phyloP scores from a whole-genome alignment of 2,888 invertebrate genomes.

The Tuta absoluta region DNA sequence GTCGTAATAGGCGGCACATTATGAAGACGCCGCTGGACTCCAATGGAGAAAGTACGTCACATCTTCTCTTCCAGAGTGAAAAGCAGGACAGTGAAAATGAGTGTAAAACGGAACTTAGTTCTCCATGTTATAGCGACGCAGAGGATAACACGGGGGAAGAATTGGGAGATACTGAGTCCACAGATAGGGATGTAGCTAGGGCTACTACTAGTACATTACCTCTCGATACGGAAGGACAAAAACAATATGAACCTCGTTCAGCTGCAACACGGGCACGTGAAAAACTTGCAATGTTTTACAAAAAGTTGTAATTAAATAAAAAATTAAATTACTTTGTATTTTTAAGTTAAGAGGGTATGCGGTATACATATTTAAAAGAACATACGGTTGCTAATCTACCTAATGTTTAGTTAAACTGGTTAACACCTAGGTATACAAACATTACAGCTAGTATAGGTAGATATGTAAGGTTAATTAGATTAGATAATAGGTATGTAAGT shows the following conservation, averaged over 20 bases:
- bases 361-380: neutral
- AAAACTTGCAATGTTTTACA: slow-evolving; percentile 14
- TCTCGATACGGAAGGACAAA: neutral
- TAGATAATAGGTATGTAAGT: neutral
- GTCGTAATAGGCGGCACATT: slow-evolving; percentile 12
- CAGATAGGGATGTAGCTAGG: slow-evolving; percentile 6
- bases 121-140: neutral
- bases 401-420: neutral
- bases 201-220: neutral
- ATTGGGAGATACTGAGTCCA: neutral
- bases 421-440: neutral
- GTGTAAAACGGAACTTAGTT: neutral
- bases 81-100: slow-evolving; percentile 5
- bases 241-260: neutral
- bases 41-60: neutral
- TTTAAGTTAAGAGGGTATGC: neutral
- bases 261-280: neutral
- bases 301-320: no score
- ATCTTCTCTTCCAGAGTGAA: neutral
- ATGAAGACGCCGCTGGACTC: neutral
- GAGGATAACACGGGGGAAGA: neutral
- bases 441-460: no score
- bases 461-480: no score
- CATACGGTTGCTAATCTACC: neutral
- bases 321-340: neutral